Evolutionary conservation across 2,113 vertebrate species (phyloP).

Genomic region (Macquaria australasica): DNA sequence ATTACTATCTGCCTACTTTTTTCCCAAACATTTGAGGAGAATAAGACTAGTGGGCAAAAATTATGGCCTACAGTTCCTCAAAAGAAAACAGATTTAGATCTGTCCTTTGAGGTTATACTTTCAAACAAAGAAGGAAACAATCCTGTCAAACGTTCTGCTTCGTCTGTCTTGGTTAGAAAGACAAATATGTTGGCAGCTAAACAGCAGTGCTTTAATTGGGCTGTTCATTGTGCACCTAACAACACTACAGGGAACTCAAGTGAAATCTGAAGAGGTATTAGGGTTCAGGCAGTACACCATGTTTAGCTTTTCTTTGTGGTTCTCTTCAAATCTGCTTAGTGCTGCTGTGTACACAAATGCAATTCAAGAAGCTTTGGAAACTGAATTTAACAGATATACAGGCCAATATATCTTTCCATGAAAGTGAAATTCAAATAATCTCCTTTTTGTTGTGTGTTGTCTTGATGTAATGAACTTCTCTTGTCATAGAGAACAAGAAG

Average conservation of each 20-base stretch:
- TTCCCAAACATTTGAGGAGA: background rate
- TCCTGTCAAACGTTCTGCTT: background rate
- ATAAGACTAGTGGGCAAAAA: background rate
- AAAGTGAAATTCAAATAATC: background rate
- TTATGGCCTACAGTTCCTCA: background rate
- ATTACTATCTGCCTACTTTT: background rate
- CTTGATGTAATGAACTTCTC: background rate
- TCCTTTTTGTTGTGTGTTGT: background rate
- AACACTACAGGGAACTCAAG: conserved; percentile 22
- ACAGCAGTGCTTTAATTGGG: conserved; percentile 6
- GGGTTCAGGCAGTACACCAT: conserved; percentile 1
- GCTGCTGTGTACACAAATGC: background rate
- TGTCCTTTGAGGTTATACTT: background rate
- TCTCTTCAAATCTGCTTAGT: conserved; percentile 29
- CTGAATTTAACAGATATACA: background rate
- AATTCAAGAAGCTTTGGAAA: background rate
- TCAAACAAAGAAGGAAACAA: background rate
- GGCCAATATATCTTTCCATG: background rate
- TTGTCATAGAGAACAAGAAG: background rate
- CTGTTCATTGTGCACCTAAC: conserved; percentile 27
- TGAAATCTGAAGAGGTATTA: conserved; percentile 19
- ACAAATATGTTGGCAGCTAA: conserved; percentile 1
- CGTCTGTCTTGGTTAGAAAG: conserved; percentile 4
- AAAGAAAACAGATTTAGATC: background rate
- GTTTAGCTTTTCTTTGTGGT: conserved; percentile 21